These are phyloP conservation scores for Steatocranus sp. DNA, from an alignment of 2,797 vertebrate genomes.

Conservation along the genomic window DNA sequence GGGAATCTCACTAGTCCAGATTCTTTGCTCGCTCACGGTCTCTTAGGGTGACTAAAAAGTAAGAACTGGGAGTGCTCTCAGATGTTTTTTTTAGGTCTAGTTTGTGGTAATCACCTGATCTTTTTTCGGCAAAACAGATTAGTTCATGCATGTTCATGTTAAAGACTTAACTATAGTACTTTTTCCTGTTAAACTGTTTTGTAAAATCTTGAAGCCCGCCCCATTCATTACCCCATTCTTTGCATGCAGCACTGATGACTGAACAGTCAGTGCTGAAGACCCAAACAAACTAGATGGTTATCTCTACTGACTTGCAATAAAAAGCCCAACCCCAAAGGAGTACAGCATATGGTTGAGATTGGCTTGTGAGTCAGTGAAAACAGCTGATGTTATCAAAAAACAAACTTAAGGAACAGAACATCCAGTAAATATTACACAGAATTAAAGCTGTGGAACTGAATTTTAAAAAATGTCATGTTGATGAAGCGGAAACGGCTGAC, in stretches of 20 bases:
- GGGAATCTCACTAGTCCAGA: conserved; percentile 44
- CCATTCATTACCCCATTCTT: background rate
- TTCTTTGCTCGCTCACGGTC: conserved; percentile 19
- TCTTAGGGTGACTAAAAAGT: background rate
- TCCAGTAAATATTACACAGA: conserved; percentile 7
- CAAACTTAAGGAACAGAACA: conserved; percentile 14
- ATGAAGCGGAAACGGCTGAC: conserved; percentile 5
- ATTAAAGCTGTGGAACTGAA: background rate
- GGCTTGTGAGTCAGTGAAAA: conserved; percentile 8
- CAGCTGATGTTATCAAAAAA: conserved; percentile 10
- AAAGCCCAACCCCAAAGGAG: background rate
- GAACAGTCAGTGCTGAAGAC: background rate
- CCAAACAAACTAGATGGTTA: conserved; percentile 31
- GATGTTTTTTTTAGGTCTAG: background rate
- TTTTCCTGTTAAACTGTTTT: background rate
- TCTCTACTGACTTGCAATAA: conserved; percentile 14
- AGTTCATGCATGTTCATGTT: background rate
- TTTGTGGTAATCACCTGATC: background rate
- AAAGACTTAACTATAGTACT: background rate
- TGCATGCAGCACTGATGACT: background rate
- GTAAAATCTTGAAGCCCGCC: background rate
- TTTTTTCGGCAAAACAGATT: background rate
- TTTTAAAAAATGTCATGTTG: background rate
- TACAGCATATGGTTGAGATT: background rate
- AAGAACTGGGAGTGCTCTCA: background rate